phyloP scores from a whole-genome alignment of 2,888 invertebrate genomes.

The Oeneis ivallda region DNA sequence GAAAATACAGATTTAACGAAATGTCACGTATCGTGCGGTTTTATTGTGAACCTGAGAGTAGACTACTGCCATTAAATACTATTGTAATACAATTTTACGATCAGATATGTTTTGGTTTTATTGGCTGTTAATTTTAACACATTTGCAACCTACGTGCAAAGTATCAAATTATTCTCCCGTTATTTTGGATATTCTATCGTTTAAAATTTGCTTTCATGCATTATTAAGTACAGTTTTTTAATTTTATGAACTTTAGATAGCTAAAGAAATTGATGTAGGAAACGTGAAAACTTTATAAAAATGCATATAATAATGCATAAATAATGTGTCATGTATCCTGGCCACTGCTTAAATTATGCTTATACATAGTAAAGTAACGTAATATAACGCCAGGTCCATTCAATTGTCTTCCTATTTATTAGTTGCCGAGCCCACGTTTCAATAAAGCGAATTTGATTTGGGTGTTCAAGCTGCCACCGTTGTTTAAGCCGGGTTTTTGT shows the following conservation, averaged over 20 bases:
- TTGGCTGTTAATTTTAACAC: constrained; percentile 27
- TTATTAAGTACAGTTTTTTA: no score
- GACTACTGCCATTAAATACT: constrained; percentile 67
- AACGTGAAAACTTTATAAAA: no score
- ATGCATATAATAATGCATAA: no score
- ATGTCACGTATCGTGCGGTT: constrained; percentile 42
- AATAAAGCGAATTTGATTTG: constrained; percentile 76
- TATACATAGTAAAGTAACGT: neutral
- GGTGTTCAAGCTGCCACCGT: constrained; percentile 59
- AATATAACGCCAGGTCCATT: constrained; percentile 57
- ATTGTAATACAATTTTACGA: constrained; percentile 64
- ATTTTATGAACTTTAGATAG: no score
- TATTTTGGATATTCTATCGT: no score
- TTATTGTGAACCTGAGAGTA: constrained; percentile 62
- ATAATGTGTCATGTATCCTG: no score
- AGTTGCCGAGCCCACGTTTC: constrained; percentile 67
- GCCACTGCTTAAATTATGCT: no score
- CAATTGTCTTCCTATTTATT: constrained; percentile 62
- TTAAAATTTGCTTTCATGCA: no score
- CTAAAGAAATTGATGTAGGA: no score
- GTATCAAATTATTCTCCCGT: constrained; percentile 6
- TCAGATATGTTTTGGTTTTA: constrained; percentile 21
- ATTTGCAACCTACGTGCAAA: constrained; percentile 10
- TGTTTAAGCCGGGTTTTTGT: constrained; percentile 61
- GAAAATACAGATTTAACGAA: constrained; percentile 20